Conservation (phyloP, 37 sponge, comb jelly and placozoan species). For the Aplysina aerophoba region DNA sequence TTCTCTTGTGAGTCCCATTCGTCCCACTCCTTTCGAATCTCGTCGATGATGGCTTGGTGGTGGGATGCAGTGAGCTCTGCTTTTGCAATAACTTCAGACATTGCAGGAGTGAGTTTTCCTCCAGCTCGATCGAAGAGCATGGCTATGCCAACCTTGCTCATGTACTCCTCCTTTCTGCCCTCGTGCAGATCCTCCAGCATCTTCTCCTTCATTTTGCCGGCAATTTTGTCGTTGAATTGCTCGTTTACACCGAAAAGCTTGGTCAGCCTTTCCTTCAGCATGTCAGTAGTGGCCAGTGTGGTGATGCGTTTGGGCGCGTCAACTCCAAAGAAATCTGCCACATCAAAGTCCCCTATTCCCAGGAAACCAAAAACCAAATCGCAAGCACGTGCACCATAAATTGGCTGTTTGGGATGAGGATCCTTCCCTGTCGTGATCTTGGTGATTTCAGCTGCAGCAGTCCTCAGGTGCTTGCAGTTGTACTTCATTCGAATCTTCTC, state of each 20-base stretch:
- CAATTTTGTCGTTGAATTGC: constrained; percentile 63
- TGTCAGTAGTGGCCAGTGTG: constrained; percentile 72
- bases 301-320: constrained; percentile 65
- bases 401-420: constrained; percentile 73
- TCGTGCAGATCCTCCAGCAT: constrained; percentile 70
- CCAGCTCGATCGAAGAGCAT: constrained; percentile 84
- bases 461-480: constrained; percentile 74
- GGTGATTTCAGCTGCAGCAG: constrained; percentile 74
- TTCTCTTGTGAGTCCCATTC: constrained; percentile 62
- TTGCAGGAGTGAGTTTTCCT: constrained; percentile 63
- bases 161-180: constrained; percentile 88
- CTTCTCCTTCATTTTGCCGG: constrained; percentile 61
- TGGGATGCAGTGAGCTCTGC: constrained; percentile 13
- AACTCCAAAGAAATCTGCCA: constrained; percentile 84
- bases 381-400: constrained; percentile 79
- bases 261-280: constrained; percentile 64
- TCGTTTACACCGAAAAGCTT: constrained; percentile 66
- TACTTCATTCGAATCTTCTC: constrained; percentile 70
- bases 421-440: constrained; percentile 66
- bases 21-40: constrained; percentile 76
- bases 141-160: constrained; percentile 70
- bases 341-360: constrained; percentile 67
- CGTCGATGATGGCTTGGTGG: constrained; percentile 66
- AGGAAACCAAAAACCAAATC: constrained; percentile 78
- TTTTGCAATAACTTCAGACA: constrained; percentile 60